Evolutionary conservation across 2,797 vertebrate species (phyloP).

Genomic region (Urophycis tenuis): DNA sequence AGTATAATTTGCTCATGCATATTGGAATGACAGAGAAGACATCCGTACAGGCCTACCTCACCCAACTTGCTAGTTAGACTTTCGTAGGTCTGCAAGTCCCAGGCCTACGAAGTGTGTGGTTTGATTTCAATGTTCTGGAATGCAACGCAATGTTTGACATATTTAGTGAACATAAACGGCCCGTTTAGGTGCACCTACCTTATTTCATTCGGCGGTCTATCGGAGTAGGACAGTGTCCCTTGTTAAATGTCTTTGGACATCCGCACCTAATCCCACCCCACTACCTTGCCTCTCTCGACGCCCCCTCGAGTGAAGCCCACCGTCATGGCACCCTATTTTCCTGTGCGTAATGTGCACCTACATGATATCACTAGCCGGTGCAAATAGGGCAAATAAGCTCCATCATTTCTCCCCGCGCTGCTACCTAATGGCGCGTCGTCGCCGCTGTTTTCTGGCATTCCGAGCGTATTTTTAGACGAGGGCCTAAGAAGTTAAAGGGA

Average conservation of each 20-base stretch:
- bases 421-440: slow-evolving; percentile 36
- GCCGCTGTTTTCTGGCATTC: slow-evolving; percentile 57
- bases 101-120: not conserved
- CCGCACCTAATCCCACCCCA: slow-evolving; percentile 58
- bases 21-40: not conserved
- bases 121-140: not conserved
- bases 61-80: not conserved
- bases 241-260: slow-evolving; percentile 53
- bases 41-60: not conserved
- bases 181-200: slow-evolving; percentile 50
- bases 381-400: slow-evolving; percentile 42
- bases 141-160: not conserved
- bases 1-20: not conserved
- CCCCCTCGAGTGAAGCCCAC: slow-evolving; percentile 13
- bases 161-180: not conserved
- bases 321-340: slow-evolving; percentile 26
- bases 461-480: slow-evolving; percentile 67
- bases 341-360: slow-evolving; percentile 7
- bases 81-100: not conserved
- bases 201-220: slow-evolving; percentile 55
- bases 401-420: slow-evolving; percentile 37
- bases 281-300: slow-evolving; percentile 15
- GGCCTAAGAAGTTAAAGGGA: slow-evolving; percentile 73
- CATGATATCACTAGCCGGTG: slow-evolving; percentile 23
- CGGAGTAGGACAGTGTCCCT: slow-evolving; percentile 31